A percentile compares a stretch with the other conserved stretches of the same genome.
Conservation (phyloP, 2,797 vertebrate species). For the Thamnophis elegans region DNA sequence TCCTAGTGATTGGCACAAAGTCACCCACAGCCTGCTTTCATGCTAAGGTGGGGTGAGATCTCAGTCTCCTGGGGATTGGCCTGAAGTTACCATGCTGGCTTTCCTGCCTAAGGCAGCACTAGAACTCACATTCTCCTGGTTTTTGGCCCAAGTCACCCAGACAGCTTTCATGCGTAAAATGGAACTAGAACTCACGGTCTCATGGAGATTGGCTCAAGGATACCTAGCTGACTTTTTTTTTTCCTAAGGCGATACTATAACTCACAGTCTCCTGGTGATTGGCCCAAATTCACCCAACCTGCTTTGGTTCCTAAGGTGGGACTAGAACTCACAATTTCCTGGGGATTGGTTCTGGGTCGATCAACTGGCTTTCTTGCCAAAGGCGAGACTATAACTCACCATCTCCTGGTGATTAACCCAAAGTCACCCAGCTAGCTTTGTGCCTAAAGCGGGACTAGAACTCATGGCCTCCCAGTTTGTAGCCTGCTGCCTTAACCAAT, state of each 20-base stretch:
- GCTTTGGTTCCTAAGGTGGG: background rate
- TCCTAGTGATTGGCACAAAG: too few species aligned
- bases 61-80: too few species aligned
- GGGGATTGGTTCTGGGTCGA: background rate
- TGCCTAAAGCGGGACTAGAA: background rate
- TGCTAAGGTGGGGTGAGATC: too few species aligned
- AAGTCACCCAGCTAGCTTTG: background rate
- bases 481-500: background rate
- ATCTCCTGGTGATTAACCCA: background rate
- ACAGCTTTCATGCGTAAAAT: rapidly evolving
- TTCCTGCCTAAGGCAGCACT: too few species aligned
- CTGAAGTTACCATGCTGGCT: too few species aligned
- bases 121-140: too few species aligned
- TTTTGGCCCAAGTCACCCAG: background rate
- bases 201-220: background rate
- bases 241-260: background rate
- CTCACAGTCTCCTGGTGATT: background rate
- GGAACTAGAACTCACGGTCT: background rate
- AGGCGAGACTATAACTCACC: background rate
- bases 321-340: background rate
- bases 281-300: background rate
- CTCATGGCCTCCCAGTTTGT: background rate
- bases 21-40: too few species aligned
- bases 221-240: background rate
- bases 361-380: background rate